Base-by-base conservation (phyloP, 2,113 vertebrate genomes). In the Todiramphus chloris region DNA sequence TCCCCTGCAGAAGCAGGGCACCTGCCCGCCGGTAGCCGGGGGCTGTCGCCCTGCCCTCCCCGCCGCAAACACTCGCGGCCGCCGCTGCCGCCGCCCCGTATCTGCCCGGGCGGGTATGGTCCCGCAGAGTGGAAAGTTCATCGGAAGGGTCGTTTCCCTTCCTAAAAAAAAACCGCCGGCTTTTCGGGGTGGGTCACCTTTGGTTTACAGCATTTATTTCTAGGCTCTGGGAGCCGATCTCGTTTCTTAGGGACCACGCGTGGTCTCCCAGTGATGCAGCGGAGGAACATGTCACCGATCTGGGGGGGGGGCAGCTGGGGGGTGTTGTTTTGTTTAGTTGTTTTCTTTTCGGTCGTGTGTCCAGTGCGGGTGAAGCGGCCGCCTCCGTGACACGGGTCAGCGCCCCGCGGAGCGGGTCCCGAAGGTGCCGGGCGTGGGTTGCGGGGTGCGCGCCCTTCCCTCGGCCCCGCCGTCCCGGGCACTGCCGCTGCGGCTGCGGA, bases 11-110 rank as follows among this genome's bases (percentile, higher is more conserved):
- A 87, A 93, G 92, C 70, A 25, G 56, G 76, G 96, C 96, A 96
- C 95, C 96, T 95, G 94, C 37, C 92, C 93, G 79, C 43, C 74
- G 88, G 93, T 97, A 97, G 97, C 96, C 96, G 93, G 86, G 89
- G 50, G 62, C 93, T 51, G 56, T 7, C 76, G 79, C 60, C 27
- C 66, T 91, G 70, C 64, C 11, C 21, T 46, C 78, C 93, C 75
- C 69, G 21, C 39, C 81, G 91, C 96, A 89, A 87, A 46, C 89
- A 93, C 85, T 89, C 75, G 85, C 92, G 44, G 43, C 94, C 46
- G 56, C 90, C 93, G 74, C 82, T 44, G 58, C 96, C 83, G 69
- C 83, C 76, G 81, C 60, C 18, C 66, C 4, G 7, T n/a, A 78
- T 48, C 86, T 83, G 59, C 62, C 41, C 44, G 59, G 73, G 53